phyloP scores from a whole-genome alignment of 2,113 vertebrate genomes.

The Carassius carassius region DNA sequence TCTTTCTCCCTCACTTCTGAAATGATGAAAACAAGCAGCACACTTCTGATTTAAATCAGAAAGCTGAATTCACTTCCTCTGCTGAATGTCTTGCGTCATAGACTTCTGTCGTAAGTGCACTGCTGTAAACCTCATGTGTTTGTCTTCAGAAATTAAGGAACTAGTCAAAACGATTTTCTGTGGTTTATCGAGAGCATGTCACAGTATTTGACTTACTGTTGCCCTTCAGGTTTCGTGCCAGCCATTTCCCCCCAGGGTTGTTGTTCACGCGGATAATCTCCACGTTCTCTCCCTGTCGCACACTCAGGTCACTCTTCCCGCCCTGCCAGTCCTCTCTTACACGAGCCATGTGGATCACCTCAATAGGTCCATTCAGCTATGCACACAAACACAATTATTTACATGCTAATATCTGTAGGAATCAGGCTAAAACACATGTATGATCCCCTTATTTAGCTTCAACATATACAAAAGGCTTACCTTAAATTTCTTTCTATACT shows the following conservation, averaged over 20 bases:
- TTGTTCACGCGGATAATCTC: conserved; percentile 75
- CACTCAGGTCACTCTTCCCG: conserved; percentile 71
- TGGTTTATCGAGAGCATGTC: not conserved
- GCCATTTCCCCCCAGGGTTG: conserved; percentile 76
- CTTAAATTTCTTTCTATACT: conserved; percentile 74
- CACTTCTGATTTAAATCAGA: not conserved
- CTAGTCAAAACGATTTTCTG: not conserved
- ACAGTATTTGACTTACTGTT: not conserved
- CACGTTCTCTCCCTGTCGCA: conserved; percentile 71
- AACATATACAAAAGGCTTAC: conserved; percentile 50
- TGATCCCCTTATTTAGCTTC: not conserved
- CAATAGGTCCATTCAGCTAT: conserved; percentile 61
- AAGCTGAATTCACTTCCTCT: not conserved
- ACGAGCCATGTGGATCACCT: conserved; percentile 72
- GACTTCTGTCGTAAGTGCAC: not conserved
- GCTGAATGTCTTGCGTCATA: not conserved
- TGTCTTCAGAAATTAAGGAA: not conserved
- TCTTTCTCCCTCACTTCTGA: no score
- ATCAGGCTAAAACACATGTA: not conserved
- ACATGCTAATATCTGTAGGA: not conserved
- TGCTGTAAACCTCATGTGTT: not conserved
- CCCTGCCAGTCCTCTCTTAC: conserved; percentile 72
- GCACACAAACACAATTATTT: not conserved
- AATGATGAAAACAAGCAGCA: no score
- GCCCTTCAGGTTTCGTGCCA: conserved; percentile 70